phyloP scores from a whole-genome alignment of 2,797 vertebrate species.

The Prunella strophiata region DNA sequence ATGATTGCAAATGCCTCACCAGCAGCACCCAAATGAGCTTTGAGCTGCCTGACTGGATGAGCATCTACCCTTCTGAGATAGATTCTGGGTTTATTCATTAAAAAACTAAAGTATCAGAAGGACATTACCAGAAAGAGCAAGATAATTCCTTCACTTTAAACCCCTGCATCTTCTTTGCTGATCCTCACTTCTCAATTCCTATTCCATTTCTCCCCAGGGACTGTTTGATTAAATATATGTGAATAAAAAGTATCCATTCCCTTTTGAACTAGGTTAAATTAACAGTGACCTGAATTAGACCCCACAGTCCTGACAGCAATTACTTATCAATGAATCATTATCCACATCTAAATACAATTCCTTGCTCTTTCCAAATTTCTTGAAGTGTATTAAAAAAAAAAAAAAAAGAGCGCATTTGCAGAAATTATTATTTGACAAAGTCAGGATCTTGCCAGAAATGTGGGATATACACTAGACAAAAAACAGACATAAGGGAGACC shows the following conservation, averaged over 20 bases:
- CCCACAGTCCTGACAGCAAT: constrained; percentile 8
- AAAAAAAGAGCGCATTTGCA: background rate
- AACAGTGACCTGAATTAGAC: constrained; percentile 43
- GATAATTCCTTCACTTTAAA: background rate
- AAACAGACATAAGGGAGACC: background rate
- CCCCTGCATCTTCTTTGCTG: background rate
- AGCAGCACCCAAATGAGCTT: background rate
- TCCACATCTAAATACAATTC: constrained; percentile 10
- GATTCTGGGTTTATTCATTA: background rate
- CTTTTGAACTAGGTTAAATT: constrained; percentile 46
- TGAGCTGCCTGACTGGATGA: background rate
- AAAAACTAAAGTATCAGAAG: background rate
- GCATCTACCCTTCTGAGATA: background rate
- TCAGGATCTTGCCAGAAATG: background rate
- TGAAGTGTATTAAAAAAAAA: background rate
- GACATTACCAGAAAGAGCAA: background rate
- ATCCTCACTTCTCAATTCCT: background rate
- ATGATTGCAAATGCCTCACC: background rate
- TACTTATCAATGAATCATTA: constrained; percentile 50
- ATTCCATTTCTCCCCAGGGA: constrained; percentile 24
- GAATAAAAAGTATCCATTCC: constrained; percentile 12
- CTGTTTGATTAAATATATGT: constrained; percentile 21
- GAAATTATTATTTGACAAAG: background rate
- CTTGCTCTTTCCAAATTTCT: constrained; percentile 1
- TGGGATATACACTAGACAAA: background rate